A percentile compares a stretch with the other conserved stretches of the same genome.
Conservation (phyloP, 2,888 invertebrate genomes). For the Crossocerus cetratus region DNA sequence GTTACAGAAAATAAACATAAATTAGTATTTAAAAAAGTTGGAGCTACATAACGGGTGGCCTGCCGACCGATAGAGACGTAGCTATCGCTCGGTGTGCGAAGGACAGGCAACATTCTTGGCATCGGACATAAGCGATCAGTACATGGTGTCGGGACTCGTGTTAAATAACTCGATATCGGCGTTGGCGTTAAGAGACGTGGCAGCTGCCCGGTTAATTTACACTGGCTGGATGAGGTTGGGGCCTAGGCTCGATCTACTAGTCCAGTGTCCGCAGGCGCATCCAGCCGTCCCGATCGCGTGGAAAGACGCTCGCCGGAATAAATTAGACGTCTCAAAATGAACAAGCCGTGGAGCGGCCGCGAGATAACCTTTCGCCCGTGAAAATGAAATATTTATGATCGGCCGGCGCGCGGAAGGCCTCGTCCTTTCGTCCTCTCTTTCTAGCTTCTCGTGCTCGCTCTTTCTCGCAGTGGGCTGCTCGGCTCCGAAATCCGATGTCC, state of each 20-base stretch:
- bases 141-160: conserved; percentile 25
- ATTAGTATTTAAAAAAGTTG: no score
- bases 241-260: conserved; percentile 1
- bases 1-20: no score
- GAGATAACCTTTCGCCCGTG: conserved; percentile 53
- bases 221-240: conserved; percentile 18
- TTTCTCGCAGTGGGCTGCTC: no score
- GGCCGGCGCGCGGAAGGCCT: conserved; percentile 27
- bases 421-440: no score
- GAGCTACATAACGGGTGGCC: background rate
- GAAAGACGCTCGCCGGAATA: conserved; percentile 36
- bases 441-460: no score
- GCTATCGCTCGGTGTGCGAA: conserved; percentile 19
- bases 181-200: conserved; percentile 45
- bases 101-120: conserved; percentile 7
- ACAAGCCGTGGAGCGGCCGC: conserved; percentile 30
- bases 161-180: conserved; percentile 39
- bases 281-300: conserved; percentile 3
- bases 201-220: conserved; percentile 42
- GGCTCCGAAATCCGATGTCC: conserved; percentile 35
- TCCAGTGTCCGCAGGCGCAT: conserved; percentile 1
- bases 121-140: conserved; percentile 15
- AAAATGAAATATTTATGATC: conserved; percentile 52
- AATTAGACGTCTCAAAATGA: conserved; percentile 52
- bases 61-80: conserved; percentile 24